These are phyloP conservation scores for Steinernema scapterisci DNA, from an alignment of 2,888 invertebrate genomes.

Conservation along the genomic window DNA sequence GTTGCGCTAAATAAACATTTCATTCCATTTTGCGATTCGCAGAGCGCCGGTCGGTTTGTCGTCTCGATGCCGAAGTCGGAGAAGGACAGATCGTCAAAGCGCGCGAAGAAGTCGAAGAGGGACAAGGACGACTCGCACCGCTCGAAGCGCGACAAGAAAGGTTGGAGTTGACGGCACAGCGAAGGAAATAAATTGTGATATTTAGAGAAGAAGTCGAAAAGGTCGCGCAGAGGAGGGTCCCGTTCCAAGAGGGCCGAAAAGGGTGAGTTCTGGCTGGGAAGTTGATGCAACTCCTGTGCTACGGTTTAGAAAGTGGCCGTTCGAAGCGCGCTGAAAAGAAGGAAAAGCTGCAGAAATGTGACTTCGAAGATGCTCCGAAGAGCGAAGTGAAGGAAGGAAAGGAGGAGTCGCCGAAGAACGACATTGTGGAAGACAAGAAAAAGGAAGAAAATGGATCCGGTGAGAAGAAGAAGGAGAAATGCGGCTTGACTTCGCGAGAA, in stretches of 20 bases:
- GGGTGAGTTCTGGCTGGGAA: too few relatives aligned
- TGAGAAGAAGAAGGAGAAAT: background rate
- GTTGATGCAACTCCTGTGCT: too few relatives aligned
- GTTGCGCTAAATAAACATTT: background rate
- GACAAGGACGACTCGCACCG: background rate
- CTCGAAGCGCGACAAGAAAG: background rate
- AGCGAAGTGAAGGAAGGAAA: background rate
- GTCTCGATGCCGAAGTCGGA: background rate
- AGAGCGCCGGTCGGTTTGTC: background rate
- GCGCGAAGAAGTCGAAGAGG: conserved; percentile 17
- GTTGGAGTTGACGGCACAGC: background rate
- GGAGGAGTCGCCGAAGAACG: background rate
- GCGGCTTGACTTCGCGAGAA: background rate
- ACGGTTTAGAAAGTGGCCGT: background rate
- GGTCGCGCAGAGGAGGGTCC: too few relatives aligned
- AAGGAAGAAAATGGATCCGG: background rate
- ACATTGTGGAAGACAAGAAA: background rate
- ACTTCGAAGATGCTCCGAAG: background rate
- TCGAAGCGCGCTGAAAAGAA: background rate
- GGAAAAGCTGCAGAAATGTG: background rate
- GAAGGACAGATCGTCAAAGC: conserved; percentile 2
- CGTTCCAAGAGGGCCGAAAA: too few relatives aligned
- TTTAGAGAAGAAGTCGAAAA: background rate
- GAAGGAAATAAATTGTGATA: background rate
- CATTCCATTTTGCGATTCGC: background rate